A percentile compares a stretch with the other conserved stretches of the same genome.
Conservation (phyloP, 2,113 vertebrate genomes). For the Muntiacus muntjak region DNA sequence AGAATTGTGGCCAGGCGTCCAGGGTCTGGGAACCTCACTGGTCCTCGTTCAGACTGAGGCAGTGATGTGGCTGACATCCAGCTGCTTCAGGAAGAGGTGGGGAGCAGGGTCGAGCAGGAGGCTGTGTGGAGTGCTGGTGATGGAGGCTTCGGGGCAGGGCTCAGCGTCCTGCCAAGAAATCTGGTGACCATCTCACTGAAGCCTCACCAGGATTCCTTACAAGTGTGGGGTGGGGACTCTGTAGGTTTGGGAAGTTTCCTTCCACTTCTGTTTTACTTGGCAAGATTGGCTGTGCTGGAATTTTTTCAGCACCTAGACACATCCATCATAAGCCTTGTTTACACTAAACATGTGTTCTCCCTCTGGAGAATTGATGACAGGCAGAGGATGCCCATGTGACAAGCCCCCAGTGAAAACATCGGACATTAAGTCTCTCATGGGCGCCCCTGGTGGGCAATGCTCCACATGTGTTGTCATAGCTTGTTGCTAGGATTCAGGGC, state of each 20-base stretch:
- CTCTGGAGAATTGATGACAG: background rate
- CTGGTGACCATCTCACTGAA: background rate
- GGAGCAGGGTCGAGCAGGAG: no score
- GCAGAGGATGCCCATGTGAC: background rate
- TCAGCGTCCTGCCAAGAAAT: background rate
- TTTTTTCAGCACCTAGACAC: background rate
- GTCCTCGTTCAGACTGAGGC: no score
- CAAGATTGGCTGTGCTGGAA: background rate
- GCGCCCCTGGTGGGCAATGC: background rate
- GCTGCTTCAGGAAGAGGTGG: background rate
- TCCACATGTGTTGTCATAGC: rapidly evolving
- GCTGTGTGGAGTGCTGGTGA: background rate
- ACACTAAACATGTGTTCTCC: no score
- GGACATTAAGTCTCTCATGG: background rate
- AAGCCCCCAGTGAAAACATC: background rate
- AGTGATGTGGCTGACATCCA: background rate
- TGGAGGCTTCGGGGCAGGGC: background rate
- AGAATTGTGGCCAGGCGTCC: rapidly evolving
- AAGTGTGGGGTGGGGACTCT: background rate
- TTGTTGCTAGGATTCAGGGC: rapidly evolving
- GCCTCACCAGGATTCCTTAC: background rate
- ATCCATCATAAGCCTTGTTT: background rate
- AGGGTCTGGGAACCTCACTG: no score
- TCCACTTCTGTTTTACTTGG: rapidly evolving
- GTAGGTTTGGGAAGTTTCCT: background rate